Evolutionary conservation across 2,888 invertebrate genomes (phyloP).

Genomic region (Sinelater perroti): DNA sequence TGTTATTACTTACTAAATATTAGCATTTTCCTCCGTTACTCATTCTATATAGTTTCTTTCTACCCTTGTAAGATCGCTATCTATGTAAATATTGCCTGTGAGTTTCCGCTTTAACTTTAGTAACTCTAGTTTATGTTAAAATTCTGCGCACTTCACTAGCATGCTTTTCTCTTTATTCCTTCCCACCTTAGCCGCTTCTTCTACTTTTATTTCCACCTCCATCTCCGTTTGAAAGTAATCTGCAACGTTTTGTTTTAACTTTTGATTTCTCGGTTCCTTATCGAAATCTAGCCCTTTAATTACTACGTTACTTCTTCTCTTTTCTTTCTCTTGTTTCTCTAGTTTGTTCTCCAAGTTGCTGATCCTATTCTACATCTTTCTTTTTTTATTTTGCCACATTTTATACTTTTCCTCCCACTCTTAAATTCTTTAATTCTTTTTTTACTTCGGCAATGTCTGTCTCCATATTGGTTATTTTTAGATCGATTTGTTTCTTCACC

Average conservation of each 20-base stretch:
- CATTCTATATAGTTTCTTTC: too few species aligned
- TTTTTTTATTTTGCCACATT: not conserved
- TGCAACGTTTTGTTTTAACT: constrained; percentile 3
- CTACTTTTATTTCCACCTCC: not conserved
- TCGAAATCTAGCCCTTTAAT: constrained; percentile 1
- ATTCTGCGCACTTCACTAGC: not conserved
- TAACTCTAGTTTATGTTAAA: not conserved
- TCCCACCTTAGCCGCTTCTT: not conserved
- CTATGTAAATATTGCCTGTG: not conserved
- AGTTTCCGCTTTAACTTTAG: not conserved
- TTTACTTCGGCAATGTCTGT: too few species aligned
- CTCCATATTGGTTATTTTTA: too few species aligned
- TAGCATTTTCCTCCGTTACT: too few species aligned
- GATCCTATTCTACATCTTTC: constrained; percentile 1
- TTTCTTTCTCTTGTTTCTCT: constrained; percentile 4
- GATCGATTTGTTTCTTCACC: too few species aligned
- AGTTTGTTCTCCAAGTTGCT: constrained; percentile 1
- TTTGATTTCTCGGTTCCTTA: not conserved
- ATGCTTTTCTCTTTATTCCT: not conserved
- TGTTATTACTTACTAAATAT: too few species aligned
- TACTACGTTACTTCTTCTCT: not conserved
- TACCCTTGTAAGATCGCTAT: too few species aligned
- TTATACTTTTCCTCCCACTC: constrained; percentile 2
- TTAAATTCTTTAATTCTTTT: not conserved
- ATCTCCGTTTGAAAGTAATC: not conserved